A percentile compares a stretch with the other conserved stretches of the same genome.
Evolutionary conservation across 2,113 vertebrate genomes (phyloP).

Genomic region (Strix aluco): DNA sequence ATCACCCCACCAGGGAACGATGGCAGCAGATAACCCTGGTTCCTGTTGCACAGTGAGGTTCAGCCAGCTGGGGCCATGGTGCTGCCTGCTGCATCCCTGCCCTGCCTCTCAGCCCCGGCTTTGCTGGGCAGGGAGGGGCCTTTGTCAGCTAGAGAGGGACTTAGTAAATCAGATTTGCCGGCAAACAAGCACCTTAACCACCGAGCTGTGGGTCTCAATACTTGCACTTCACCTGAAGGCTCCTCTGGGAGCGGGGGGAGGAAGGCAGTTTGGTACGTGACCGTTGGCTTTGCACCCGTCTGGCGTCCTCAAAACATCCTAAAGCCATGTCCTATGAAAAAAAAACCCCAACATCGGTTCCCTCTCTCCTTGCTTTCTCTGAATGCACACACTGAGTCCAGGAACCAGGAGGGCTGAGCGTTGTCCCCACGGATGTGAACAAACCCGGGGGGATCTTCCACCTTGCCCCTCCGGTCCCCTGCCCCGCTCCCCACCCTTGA

Average conservation of each 20-base stretch:
- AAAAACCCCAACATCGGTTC: background rate
- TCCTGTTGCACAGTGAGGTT: background rate
- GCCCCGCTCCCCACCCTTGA: constrained; percentile 53
- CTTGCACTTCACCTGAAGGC: constrained; percentile 57
- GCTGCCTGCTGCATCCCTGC: background rate
- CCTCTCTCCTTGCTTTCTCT: background rate
- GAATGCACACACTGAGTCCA: constrained; percentile 52
- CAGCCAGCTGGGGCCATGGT: background rate
- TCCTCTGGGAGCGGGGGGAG: background rate
- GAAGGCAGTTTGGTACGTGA: background rate
- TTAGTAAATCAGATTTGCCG: background rate
- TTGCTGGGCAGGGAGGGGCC: background rate
- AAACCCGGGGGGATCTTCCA: background rate
- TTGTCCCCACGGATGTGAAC: constrained; percentile 44
- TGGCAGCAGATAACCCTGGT: background rate
- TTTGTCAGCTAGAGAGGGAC: constrained; percentile 34
- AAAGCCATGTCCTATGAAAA: background rate
- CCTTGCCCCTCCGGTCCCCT: constrained; percentile 8
- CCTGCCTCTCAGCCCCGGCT: background rate
- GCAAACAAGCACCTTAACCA: constrained; percentile 65
- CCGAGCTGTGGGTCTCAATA: constrained; percentile 38
- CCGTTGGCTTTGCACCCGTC: background rate
- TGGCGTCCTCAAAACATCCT: background rate
- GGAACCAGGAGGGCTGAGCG: constrained; percentile 41
- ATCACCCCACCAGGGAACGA: constrained; percentile 25